These are phyloP conservation scores for Vollenhovia emeryi DNA, from an alignment of 1,140 invertebrate genomes.

Conservation along the genomic window DNA sequence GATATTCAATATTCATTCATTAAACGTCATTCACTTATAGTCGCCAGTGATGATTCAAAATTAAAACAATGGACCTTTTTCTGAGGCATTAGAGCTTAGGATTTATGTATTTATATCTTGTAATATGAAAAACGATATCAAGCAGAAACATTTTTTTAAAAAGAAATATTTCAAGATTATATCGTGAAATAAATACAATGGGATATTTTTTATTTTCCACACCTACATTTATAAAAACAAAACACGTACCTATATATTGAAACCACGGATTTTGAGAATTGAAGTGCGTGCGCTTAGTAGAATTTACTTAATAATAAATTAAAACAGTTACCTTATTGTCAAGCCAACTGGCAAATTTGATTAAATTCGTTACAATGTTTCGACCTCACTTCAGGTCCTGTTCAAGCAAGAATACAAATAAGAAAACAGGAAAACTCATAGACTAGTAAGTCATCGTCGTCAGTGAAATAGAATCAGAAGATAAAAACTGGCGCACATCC, in stretches of 20 bases:
- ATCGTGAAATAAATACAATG: not conserved
- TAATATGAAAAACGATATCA: not conserved
- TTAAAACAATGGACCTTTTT: constrained; percentile 61
- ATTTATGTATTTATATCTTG: constrained; percentile 36
- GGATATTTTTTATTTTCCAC: not conserved
- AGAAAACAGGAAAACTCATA: no score
- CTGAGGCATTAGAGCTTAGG: not conserved
- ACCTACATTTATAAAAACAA: not conserved
- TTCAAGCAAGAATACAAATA: no score
- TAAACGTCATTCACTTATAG: no score
- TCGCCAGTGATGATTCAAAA: no score
- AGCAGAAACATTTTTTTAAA: not conserved
- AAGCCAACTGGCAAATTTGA: no score
- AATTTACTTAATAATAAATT: no score
- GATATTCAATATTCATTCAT: not conserved
- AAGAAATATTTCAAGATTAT: not conserved
- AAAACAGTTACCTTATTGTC: no score
- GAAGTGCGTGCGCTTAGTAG: not conserved
- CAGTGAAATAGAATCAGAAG: no score
- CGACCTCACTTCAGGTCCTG: no score
- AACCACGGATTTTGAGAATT: not conserved
- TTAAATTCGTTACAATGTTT: no score
- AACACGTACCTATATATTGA: not conserved
- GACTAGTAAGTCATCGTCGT: no score
- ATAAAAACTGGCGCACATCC: no score